A percentile compares a stretch with the other conserved stretches of the same genome.
Conservation (phyloP, 2,797 vertebrate genomes). For the Mareca penelope region DNA sequence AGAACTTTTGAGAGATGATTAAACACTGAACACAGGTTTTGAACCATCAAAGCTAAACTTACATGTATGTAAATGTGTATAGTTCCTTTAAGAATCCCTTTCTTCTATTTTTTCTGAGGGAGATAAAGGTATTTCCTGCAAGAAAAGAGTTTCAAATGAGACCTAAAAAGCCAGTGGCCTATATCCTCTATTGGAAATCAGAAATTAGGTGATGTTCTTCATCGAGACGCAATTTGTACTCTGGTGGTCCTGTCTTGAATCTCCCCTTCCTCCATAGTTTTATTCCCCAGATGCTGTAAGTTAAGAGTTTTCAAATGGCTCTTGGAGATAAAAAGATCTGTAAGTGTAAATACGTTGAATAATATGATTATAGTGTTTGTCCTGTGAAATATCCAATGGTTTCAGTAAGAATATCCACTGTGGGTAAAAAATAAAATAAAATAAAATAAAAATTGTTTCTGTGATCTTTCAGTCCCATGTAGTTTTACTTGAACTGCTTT, state of each 20-base stretch:
- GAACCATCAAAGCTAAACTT: not conserved
- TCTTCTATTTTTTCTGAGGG: not conserved
- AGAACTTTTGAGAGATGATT: not conserved
- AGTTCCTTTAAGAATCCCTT: not conserved
- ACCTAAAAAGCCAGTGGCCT: not conserved
- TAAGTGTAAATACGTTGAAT: not conserved
- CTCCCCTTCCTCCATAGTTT: not conserved
- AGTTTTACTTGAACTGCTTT: conserved; percentile 7
- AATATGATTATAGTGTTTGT: not conserved
- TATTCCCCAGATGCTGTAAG: not conserved
- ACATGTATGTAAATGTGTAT: not conserved
- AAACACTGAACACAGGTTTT: not conserved
- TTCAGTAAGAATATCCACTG: not conserved
- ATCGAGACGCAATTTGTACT: not conserved
- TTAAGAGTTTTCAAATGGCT: not conserved
- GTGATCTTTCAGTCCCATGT: not conserved
- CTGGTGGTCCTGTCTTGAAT: not conserved
- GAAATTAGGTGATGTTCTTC: not conserved
- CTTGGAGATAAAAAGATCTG: not conserved
- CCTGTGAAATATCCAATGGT: not conserved
- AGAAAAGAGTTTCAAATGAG: not conserved
- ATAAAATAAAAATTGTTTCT: not conserved
- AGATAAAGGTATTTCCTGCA: not conserved
- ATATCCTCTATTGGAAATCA: not conserved
- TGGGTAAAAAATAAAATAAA: not conserved